Percentiles rank a stretch among this genome's conserved stretches.
These are phyloP conservation scores for Papilio polyxenes DNA, from an alignment of 1,140 invertebrate genomes.

Conservation along the genomic window DNA sequence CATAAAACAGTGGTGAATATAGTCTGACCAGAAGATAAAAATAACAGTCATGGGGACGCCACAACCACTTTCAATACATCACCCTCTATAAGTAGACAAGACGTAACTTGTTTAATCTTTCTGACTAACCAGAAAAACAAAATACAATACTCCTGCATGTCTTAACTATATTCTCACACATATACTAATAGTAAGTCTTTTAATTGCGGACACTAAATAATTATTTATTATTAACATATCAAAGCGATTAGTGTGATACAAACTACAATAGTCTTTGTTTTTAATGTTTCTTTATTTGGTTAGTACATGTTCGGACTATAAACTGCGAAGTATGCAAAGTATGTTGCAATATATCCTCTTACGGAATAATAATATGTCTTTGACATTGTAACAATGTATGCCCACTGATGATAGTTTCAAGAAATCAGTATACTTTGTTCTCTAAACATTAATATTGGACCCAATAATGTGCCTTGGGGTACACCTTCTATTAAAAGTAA, in stretches of 20 bases:
- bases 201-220: background rate
- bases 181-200: no score
- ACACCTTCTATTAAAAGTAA: background rate
- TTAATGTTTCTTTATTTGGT: constrained; percentile 28
- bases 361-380: constrained; percentile 17
- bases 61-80: no score
- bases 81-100: no score
- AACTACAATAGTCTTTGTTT: constrained; percentile 27
- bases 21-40: no score
- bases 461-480: background rate
- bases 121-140: no score
- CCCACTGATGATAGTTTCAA: background rate
- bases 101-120: no score
- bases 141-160: background rate
- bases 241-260: background rate
- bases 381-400: constrained; percentile 26
- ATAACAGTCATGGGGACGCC: no score
- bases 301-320: constrained; percentile 25
- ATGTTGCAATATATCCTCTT: constrained; percentile 15
- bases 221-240: background rate
- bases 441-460: background rate
- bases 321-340: constrained; percentile 15
- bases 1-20: no score
- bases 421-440: background rate
- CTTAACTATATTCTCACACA: background rate